phyloP scores from a whole-genome alignment of 2,888 invertebrate species.

The Xanthia togata region DNA sequence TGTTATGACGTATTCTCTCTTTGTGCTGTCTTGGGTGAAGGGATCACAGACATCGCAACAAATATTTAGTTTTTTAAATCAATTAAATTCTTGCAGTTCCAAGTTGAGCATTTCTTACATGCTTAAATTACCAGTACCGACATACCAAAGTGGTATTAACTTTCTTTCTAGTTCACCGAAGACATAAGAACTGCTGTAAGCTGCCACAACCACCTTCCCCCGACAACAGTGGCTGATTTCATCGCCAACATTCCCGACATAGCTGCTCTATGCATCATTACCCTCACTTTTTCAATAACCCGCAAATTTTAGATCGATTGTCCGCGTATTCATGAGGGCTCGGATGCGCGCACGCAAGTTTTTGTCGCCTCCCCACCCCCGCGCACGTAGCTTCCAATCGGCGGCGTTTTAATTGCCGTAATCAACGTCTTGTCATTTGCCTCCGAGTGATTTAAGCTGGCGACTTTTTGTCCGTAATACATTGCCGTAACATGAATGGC shows the following conservation, averaged over 20 bases:
- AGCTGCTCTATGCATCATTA: conserved; percentile 38
- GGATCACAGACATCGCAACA: conserved; percentile 4
- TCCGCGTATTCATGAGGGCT: conserved; percentile 40
- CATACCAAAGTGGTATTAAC: conserved; percentile 6
- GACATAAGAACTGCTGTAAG: conserved; percentile 3
- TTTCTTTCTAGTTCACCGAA: conserved; percentile 24
- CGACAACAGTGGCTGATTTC: neutral
- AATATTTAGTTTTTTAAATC: conserved; percentile 27
- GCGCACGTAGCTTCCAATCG: conserved; percentile 45
- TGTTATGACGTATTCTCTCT: neutral
- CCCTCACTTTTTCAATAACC: conserved; percentile 19
- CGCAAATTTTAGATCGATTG: conserved; percentile 44
- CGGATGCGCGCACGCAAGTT: conserved; percentile 46
- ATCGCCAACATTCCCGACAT: conserved; percentile 19
- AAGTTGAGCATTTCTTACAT: conserved; percentile 32
- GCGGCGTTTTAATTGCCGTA: conserved; percentile 76
- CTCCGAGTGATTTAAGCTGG: conserved; percentile 73
- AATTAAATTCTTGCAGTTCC: conserved; percentile 24
- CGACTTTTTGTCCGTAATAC: conserved; percentile 63
- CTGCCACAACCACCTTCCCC: neutral
- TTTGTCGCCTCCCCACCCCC: conserved; percentile 34
- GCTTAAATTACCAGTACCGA: conserved; percentile 38
- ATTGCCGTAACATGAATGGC: conserved; percentile 65
- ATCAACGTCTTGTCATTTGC: conserved; percentile 79
- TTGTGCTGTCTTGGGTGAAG: conserved; percentile 9